Base-by-base conservation (phyloP, 2,888 invertebrate genomes). In the Gari tellinella region DNA sequence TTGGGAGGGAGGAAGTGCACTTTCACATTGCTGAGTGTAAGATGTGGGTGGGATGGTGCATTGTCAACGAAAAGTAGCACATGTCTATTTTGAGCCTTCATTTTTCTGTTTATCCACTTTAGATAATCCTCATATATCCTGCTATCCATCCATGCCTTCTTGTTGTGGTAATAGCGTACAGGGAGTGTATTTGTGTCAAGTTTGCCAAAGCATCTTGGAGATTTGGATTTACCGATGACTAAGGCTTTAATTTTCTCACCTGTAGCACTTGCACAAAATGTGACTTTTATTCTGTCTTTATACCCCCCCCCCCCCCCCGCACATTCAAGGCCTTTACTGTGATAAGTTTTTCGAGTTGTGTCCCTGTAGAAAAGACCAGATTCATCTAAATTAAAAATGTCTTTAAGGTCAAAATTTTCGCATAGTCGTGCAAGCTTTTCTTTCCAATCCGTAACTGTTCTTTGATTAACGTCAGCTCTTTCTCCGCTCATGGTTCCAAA, bases 311-410 rank as follows among this genome's bases (percentile, higher is more conserved):
- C 76, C 19, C 79, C 72, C 17, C 76, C 73, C 17, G 64, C 62
- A 65, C 76, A 72, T 4, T 56, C 63, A 8, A 64, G 60, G 1
- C 68, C 72, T 38, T 72, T 82, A 4, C 41, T 37, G 43, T 51
- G 43, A 31, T 64, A 64, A 8, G 68, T 67, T 12, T 45, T 55
- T 48, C 52, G 63, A 14, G 64, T 56, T n/a, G 62, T 25, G 26
- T 67, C 64, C 21, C 57, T 41, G 51, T 41, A 74, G 57, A 80
- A 80, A 2, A 80, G 41, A 15, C 72, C 79, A 21, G 67, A 75
- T 63, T 81, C 81, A 48, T 78, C 77, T 60, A 72, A 65, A 43
- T 75, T 76, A 23, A 72, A 81, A 1, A 79, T 72, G 55, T 82
- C 66, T 14, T 52, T 23, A 1, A 63, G 76, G 0, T 5, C 12